phyloP scores from a whole-genome alignment of 2,888 invertebrate species.

The Polyommatus iphigenia region DNA sequence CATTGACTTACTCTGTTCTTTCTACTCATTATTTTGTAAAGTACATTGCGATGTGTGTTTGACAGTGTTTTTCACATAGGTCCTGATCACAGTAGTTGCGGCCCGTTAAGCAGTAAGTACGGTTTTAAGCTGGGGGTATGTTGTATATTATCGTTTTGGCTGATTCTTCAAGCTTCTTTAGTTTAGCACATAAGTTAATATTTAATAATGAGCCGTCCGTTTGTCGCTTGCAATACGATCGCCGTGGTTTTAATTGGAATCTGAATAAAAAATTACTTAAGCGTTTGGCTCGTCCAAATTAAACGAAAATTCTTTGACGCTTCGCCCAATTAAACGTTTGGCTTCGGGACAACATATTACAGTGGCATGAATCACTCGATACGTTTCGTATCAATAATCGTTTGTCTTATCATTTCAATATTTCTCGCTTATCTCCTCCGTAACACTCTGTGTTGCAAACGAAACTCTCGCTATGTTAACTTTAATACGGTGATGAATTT shows the following conservation, averaged over 20 bases:
- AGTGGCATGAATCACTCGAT: slow-evolving; percentile 54
- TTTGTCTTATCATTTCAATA: slow-evolving; percentile 39
- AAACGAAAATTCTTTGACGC: slow-evolving; percentile 54
- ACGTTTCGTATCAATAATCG: slow-evolving; percentile 42
- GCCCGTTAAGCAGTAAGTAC: slow-evolving; percentile 79
- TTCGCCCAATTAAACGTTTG: slow-evolving; percentile 60
- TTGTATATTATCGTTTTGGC: slow-evolving; percentile 64
- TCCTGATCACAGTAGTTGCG: slow-evolving; percentile 80
- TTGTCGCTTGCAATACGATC: slow-evolving; percentile 58
- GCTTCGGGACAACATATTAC: slow-evolving; percentile 54
- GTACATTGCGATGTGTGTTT: slow-evolving; percentile 75
- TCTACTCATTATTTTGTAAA: slow-evolving; percentile 44
- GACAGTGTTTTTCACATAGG: slow-evolving; percentile 79
- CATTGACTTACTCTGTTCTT: slow-evolving; percentile 30
- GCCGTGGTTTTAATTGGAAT: slow-evolving; percentile 45
- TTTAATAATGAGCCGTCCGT: slow-evolving; percentile 48
- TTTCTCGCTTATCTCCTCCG: slow-evolving; percentile 31
- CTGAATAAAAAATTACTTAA: slow-evolving; percentile 44
- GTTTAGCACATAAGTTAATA: slow-evolving; percentile 48
- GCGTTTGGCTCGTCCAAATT: slow-evolving; percentile 45
- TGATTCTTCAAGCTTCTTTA: slow-evolving; percentile 68
- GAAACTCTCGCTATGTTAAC: slow-evolving; percentile 36
- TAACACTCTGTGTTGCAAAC: slow-evolving; percentile 33
- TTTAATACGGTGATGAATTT: slow-evolving; percentile 40
- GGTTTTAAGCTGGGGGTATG: slow-evolving; percentile 71